A percentile compares a stretch with the other conserved stretches of the same genome.
Conservation (phyloP, 1,140 invertebrate genomes). For the Zaprionus nigranus region DNA sequence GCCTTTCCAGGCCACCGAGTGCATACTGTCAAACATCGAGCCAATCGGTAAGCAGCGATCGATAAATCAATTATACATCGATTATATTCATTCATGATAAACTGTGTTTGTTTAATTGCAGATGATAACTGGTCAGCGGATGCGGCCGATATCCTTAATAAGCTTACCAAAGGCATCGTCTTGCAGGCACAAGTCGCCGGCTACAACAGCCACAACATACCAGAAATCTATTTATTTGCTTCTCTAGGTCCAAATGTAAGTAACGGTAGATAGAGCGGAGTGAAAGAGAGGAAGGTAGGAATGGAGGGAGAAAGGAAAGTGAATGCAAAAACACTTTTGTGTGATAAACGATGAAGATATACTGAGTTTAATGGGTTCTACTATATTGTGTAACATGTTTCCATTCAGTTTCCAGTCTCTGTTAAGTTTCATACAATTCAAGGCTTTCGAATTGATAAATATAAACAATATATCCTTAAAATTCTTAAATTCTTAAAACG, state of each 20-base stretch:
- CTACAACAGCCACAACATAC: slow-evolving; percentile 90
- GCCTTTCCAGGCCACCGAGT: slow-evolving; percentile 98
- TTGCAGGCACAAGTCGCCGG: slow-evolving; percentile 94
- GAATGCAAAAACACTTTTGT: too few species aligned
- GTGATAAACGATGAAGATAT: too few species aligned
- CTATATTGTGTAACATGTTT: too few species aligned
- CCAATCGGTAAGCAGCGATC: slow-evolving; percentile 89
- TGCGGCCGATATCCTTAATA: slow-evolving; percentile 90
- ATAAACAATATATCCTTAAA: too few species aligned
- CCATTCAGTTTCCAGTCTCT: too few species aligned
- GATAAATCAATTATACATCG: too few species aligned
- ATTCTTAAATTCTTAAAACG: too few species aligned
- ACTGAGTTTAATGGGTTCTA: too few species aligned
- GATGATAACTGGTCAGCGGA: slow-evolving; percentile 89
- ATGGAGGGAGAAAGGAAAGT: not conserved
- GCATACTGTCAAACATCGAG: slow-evolving; percentile 94
- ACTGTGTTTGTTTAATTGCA: slow-evolving; percentile 40
- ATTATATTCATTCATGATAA: not conserved
- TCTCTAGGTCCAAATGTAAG: slow-evolving; percentile 89
- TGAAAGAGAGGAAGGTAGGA: too few species aligned
- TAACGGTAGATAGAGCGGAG: slow-evolving; percentile 25
- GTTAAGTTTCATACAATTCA: too few species aligned
- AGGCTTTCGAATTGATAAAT: too few species aligned
- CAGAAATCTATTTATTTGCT: slow-evolving; percentile 92
- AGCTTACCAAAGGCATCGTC: slow-evolving; percentile 91